Base-by-base conservation (phyloP, 2,797 vertebrate species). In the Pempheris klunzingeri region DNA sequence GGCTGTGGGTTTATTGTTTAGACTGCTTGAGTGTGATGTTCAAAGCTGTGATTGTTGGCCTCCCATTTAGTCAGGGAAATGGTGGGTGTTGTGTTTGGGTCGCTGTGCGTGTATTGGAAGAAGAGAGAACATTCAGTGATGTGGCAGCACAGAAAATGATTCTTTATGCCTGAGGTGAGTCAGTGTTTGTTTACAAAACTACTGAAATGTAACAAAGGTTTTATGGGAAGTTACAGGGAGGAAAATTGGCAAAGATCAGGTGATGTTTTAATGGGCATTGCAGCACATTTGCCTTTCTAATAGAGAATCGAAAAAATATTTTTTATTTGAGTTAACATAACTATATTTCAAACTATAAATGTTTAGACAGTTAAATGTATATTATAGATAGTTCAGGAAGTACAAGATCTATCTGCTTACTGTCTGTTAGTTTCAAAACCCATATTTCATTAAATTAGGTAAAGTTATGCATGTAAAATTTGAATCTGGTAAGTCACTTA, bases 1-100 rank as follows among this genome's bases (percentile, higher is more conserved):
- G 68, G 53, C 71, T 78, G 74, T 49, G 76, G 71, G 68, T 83
- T 84, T 71, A 60, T 28, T 89, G 86, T 90, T 90, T 88, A 77
- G 73, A 80, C 77, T 81, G 50, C 22, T 12, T 55, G 62, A 61
- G 55, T 80, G 77, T 80, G 80, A 81, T 77, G 85, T 88, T 89
- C 75, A 68, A 84, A 72, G 67, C 69, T 63, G 63, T 88, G 89
- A 89, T 85, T 91, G 82, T 89, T 89, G 90, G 60, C 58, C 81
- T 87, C 47, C 66, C 83, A 72, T 88, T 74, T 76, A 81, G 74
- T 80, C 71, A 57, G 64, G 74, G 52, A 84, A 57, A 70, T 68
- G 54, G 38, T 41, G 54, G 28, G 3, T 32, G 30, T 32, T 74
- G 46, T 77, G 57, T 62, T 71, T 60, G 60, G 59, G 77, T 63